Conservation (phyloP, 1,140 invertebrate species). For the Caenorhabditis remanei region DNA sequence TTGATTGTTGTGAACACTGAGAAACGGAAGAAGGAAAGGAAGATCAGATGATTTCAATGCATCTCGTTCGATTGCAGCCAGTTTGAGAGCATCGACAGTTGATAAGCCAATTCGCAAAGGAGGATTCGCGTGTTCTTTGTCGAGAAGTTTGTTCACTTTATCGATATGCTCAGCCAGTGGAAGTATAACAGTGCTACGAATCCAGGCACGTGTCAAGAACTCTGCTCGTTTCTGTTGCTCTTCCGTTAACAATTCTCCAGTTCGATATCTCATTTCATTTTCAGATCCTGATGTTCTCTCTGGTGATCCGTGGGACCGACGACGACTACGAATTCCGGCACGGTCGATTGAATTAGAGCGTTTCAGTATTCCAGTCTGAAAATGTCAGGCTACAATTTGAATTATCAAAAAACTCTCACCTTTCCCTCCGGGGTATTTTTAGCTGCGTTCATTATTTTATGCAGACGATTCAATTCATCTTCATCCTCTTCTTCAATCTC, state of each 20-base stretch:
- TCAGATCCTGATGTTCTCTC: conserved; percentile 16
- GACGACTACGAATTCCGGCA: conserved; percentile 37
- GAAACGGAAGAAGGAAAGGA: conserved; percentile 32
- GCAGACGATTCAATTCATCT: conserved; percentile 12
- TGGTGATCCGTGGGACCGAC: conserved; percentile 14
- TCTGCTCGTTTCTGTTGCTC: conserved; percentile 36
- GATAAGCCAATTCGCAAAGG: conserved; percentile 3
- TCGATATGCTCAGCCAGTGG: conserved; percentile 20
- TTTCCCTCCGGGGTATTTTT: conserved; percentile 22
- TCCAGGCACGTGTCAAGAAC: conserved; percentile 14
- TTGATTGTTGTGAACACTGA: conserved; percentile 25
- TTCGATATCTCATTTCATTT: conserved; percentile 22
- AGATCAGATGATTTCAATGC: conserved; percentile 34
- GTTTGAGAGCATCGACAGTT: conserved; percentile 22
- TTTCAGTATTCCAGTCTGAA: conserved; percentile 26
- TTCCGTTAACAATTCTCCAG: conserved; percentile 28
- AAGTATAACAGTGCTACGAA: conserved; percentile 10
- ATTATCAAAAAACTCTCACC: neutral
- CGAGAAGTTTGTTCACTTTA: conserved; percentile 29
- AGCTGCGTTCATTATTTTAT: conserved; percentile 37
- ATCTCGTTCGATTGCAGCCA: conserved; percentile 30
- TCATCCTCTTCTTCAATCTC: conserved; percentile 30
- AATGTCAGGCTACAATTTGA: neutral
- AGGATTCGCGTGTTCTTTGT: conserved; percentile 47
- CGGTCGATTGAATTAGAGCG: conserved; percentile 23